Evolutionary conservation across 2,797 vertebrate species (phyloP).

Genomic region (Pseudochirops cupreus): DNA sequence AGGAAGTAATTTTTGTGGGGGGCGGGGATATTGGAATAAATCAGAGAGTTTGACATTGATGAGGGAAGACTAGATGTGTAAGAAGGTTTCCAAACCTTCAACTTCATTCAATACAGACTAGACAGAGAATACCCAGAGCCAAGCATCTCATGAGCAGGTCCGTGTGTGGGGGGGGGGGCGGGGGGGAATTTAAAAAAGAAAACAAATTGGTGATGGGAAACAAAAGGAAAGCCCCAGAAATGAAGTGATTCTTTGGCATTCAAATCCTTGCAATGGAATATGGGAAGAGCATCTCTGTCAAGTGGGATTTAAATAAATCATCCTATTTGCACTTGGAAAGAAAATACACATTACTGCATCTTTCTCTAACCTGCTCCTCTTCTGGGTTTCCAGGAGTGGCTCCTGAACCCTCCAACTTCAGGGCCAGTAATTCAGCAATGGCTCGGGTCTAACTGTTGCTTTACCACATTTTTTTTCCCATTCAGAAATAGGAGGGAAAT

Average conservation of each 20-base stretch:
- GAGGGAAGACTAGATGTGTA: background rate
- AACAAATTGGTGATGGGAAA: background rate
- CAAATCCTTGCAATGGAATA: background rate
- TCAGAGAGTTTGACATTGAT: background rate
- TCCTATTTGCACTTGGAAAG: background rate
- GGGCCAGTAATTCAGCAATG: background rate
- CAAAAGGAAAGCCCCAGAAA: background rate
- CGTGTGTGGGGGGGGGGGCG: too few relatives aligned
- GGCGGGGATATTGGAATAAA: background rate
- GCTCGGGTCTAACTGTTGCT: accelerated
- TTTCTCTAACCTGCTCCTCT: background rate
- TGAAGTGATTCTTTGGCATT: background rate
- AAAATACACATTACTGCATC: background rate
- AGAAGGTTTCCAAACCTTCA: background rate
- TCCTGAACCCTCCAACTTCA: background rate
- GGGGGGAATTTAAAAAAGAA: background rate
- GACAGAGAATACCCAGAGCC: background rate
- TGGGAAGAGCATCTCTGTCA: background rate
- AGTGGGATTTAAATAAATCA: background rate
- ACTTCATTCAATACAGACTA: background rate
- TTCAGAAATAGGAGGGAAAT: background rate
- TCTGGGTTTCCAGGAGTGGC: background rate
- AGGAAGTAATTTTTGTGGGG: background rate
- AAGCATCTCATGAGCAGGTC: background rate
- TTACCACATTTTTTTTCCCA: background rate